Percentiles rank a stretch among this genome's conserved stretches.
phyloP scores from a whole-genome alignment of 2,113 vertebrate genomes.

The Silurus glanis region DNA sequence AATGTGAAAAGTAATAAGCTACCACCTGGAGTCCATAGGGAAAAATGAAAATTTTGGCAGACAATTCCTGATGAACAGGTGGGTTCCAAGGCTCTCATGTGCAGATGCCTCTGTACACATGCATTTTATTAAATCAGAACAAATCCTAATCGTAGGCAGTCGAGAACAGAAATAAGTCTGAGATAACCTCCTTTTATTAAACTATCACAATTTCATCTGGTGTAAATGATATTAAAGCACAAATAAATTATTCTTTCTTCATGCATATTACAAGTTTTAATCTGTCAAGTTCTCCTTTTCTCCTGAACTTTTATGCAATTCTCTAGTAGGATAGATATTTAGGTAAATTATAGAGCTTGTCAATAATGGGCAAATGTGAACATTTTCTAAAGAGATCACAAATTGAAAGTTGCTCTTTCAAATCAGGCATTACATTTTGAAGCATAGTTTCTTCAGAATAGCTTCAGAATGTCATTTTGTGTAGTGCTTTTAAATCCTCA shows the following conservation, averaged over 20 bases:
- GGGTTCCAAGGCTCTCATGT: neutral
- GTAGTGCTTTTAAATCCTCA: neutral
- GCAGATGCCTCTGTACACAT: neutral
- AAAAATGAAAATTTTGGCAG: neutral
- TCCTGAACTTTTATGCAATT: neutral
- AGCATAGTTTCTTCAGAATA: neutral
- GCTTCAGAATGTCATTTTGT: neutral
- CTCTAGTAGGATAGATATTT: neutral
- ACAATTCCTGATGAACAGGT: neutral
- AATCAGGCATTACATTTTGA: neutral
- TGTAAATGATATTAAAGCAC: neutral
- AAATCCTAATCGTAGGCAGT: neutral
- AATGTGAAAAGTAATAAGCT: constrained; percentile 33
- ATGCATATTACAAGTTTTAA: neutral
- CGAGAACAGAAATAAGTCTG: neutral
- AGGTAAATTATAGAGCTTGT: constrained; percentile 7
- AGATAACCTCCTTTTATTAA: neutral
- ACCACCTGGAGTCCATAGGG: constrained; percentile 16
- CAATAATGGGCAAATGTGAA: neutral
- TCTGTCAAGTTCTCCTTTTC: neutral
- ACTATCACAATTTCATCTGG: neutral
- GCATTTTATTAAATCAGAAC: neutral
- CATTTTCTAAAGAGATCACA: constrained; percentile 8
- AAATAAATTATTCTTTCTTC: neutral
- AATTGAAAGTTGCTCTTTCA: neutral